phyloP scores from a whole-genome alignment of 1,140 invertebrate genomes.

The Caenorhabditis inopinata region DNA sequence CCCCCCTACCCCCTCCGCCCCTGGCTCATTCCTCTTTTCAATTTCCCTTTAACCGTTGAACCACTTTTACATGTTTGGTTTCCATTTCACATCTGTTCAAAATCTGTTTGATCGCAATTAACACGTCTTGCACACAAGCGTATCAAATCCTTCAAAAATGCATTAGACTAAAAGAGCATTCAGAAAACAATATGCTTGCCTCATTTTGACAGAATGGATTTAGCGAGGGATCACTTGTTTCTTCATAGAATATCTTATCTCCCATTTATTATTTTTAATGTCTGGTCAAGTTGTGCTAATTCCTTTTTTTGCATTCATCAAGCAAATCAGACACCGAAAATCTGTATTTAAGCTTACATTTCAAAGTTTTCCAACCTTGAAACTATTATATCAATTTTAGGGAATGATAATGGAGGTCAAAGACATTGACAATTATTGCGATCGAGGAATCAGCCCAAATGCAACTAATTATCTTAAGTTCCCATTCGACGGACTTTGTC shows the following conservation, averaged over 20 bases:
- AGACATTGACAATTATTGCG: conserved; percentile 57
- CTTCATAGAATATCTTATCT: neutral
- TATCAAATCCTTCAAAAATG: too few relatives aligned
- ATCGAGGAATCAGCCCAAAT: conserved; percentile 46
- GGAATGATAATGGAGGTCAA: conserved; percentile 56
- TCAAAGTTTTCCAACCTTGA: neutral
- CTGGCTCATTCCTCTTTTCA: neutral
- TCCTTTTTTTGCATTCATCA: too few relatives aligned
- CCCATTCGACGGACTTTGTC: conserved; percentile 58
- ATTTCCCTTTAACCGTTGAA: neutral
- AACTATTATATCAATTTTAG: conserved; percentile 44
- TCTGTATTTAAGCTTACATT: too few relatives aligned
- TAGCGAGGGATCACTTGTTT: neutral
- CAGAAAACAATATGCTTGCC: too few relatives aligned
- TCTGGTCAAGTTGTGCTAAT: conserved; percentile 5
- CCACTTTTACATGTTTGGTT: neutral
- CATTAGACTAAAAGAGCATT: too few relatives aligned
- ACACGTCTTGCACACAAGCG: too few relatives aligned
- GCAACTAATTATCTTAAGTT: conserved; percentile 35
- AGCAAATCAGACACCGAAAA: too few relatives aligned
- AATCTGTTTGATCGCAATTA: too few relatives aligned
- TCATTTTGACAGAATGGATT: neutral
- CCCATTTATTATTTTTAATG: conserved; percentile 6
- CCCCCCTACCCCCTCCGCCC: neutral
- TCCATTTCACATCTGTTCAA: neutral